phyloP scores from a whole-genome alignment of 2,113 vertebrate genomes.

The Gallinago jamesoni region DNA sequence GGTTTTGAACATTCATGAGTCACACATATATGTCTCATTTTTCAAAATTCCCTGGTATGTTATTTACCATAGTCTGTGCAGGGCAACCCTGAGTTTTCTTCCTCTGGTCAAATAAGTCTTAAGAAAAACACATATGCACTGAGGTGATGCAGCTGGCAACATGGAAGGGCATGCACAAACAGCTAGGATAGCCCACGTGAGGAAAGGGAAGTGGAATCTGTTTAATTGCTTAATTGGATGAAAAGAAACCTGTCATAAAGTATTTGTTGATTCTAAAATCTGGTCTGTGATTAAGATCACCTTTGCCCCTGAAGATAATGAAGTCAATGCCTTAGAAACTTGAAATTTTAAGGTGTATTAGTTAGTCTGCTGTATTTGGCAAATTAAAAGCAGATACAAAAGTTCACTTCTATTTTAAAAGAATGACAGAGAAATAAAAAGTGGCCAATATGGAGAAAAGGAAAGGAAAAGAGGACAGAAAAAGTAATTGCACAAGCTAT shows the following conservation, averaged over 20 bases:
- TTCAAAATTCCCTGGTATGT: conserved; percentile 6
- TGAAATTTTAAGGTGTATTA: not conserved
- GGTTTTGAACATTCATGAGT: conserved; percentile 57
- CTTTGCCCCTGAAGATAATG: not conserved
- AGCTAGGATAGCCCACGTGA: not conserved
- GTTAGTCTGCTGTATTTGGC: not conserved
- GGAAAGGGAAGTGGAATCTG: not conserved
- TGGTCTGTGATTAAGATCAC: not conserved
- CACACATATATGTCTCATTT: not conserved
- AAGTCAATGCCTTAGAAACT: not conserved
- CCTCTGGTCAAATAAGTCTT: not conserved
- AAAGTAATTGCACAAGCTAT: conserved; percentile 1
- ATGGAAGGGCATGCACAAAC: not conserved
- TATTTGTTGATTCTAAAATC: not conserved
- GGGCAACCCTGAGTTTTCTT: not conserved
- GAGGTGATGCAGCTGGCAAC: not conserved
- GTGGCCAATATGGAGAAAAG: not conserved
- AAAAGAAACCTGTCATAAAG: not conserved
- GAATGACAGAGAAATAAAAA: not conserved
- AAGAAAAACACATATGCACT: not conserved
- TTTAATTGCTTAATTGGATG: not conserved
- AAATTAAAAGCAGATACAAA: conserved; percentile 20
- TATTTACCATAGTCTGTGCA: not conserved
- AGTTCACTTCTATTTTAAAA: not conserved
- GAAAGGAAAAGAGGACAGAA: not conserved